These are phyloP conservation scores for Bombus breviceps DNA, from an alignment of 1,140 invertebrate species.

Conservation along the genomic window DNA sequence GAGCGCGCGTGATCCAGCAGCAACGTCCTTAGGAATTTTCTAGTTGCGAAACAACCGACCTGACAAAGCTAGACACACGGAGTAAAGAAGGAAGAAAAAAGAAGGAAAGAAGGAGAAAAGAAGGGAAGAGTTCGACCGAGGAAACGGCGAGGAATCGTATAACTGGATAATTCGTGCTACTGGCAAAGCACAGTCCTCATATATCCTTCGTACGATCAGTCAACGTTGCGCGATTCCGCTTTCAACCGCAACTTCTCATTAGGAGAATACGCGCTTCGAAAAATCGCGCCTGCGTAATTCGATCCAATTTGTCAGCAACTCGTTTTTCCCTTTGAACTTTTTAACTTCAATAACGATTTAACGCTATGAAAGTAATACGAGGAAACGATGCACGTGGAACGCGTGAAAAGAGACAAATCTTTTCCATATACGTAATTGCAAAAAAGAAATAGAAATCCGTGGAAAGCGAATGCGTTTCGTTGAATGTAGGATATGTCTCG, in stretches of 20 bases:
- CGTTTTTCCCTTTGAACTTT: background rate
- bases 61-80: background rate
- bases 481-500: too few relatives aligned
- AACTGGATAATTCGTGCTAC: conserved; percentile 20
- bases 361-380: background rate
- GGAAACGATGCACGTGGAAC: background rate
- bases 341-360: background rate
- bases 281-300: background rate
- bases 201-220: background rate
- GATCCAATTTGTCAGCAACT: background rate
- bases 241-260: background rate
- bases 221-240: background rate
- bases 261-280: background rate
- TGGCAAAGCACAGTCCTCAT: conserved; percentile 3
- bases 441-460: too few relatives aligned
- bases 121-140: too few relatives aligned
- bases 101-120: background rate
- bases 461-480: too few relatives aligned
- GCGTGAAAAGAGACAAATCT: too few relatives aligned
- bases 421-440: background rate
- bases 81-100: background rate
- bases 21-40: background rate
- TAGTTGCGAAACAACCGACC: background rate
- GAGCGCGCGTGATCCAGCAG: conserved; percentile 25
- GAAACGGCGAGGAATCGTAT: background rate